Base-by-base conservation (phyloP, 2,113 vertebrate genomes). In the Steatornis caripensis region DNA sequence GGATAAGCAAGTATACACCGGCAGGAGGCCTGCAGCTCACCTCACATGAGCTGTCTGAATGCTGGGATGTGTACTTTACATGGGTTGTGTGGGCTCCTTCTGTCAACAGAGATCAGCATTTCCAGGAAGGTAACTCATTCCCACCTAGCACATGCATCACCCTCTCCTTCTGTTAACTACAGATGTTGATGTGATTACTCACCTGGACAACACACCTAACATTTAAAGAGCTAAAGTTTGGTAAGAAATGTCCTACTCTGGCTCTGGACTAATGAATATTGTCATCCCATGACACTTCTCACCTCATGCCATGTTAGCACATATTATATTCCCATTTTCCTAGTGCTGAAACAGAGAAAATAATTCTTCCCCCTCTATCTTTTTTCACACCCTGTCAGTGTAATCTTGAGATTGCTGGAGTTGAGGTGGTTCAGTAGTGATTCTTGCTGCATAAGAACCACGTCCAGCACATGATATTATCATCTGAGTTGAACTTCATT, bases 41-140 rank as follows among this genome's bases (percentile, higher is more conserved):
- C 36, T n/a, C 13, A 6, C 1, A 0, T 8, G 4, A 21, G 19
- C 55, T 49, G 29, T 15, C 32, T n/a, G 62, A 68, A 37, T 5
- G 32, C 32, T 57, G 66, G 32, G 24, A 64, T 32, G 51, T 22
- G 57, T 4, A 41, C 37, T 34, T 34, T 20, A 29, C 9, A 10
- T 32, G 26, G 49, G 34, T 6, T 57, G 6, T 10, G 29, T 7
- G 41, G 37, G 55, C 17, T 69, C 49, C 45, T 78, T 36, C 46
- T 51, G 34, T 5, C 62, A 9, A 68, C 19, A 34, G 30, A 55
- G 19, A 61, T 9, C 36, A 72, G 34, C 37, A 64, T 39, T 49
- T 57, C 74, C 75, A 71, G 45, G 51, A 58, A 18, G n/a, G 11
- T 11, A 58, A 60, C 12, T 54, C 39, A 53, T 41, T 64, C 62